Base-by-base conservation (phyloP, 2,888 invertebrate species). In the Hylaea fasciaria region DNA sequence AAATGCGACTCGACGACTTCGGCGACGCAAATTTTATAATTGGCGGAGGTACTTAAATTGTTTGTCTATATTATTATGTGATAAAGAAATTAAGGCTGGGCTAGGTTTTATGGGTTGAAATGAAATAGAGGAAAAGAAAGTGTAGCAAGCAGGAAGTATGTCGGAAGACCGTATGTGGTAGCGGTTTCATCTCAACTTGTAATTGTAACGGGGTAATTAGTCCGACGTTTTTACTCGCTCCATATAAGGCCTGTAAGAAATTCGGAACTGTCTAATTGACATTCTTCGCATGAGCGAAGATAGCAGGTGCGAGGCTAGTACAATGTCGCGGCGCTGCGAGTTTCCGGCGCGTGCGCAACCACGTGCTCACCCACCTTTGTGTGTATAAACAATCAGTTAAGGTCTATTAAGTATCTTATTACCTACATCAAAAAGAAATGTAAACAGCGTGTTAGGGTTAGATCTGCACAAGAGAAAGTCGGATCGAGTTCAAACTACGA, bases 261-360 rank as follows among this genome's bases (percentile, higher is more conserved):
- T 60, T 62, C 55, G 63, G 64, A 66, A 57, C 55, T 72, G 72
- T 64, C 71, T 74, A 74, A 77, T 83, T 81, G 64, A 58, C 74
- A 84, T 84, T 84, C 81, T 70, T 57, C 72, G 72, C 84, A 80
- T 77, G 81, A 76, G 66, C 73, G 74, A 69, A 67, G 70, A 53
- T 29, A 32, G 73, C 85, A 81, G 83, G 84, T 83, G 82, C 66
- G 71, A 14, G 70, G 64, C 64, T 77, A 73, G 79, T 78, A 82
- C 79, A 82, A 81, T 81, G 81, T 81, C 63, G 50, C 46, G 7
- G 43, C 40, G 57, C 22, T 22, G 51, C 58, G 49, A 74, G 78
- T 74, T 77, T 82, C 80, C 82, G 86, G 85, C 87, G 86, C 85
- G 86, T 85, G 86, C 85, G 82, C 84, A 78, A 73, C 83, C 86